These are phyloP conservation scores for Diglossa cyanea DNA, from an alignment of 2,797 vertebrate species.

Conservation along the genomic window DNA sequence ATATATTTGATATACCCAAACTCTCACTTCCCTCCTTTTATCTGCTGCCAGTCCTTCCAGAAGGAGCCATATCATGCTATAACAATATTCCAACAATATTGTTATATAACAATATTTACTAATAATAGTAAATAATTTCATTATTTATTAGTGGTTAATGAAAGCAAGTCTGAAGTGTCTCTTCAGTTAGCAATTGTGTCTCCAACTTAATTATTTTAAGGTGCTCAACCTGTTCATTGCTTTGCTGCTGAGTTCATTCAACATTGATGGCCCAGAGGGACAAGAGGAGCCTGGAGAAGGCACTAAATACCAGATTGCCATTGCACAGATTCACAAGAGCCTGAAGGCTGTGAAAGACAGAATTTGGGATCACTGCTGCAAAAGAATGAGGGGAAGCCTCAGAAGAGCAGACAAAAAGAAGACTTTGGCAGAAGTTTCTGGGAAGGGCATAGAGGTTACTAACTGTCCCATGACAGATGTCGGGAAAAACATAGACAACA, in stretches of 20 bases:
- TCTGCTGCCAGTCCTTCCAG: background rate
- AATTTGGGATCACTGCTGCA: constrained; percentile 51
- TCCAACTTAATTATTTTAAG: constrained; percentile 65
- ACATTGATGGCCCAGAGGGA: constrained; percentile 74
- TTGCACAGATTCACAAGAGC: constrained; percentile 76
- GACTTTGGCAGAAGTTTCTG: constrained; percentile 66
- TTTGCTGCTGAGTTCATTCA: constrained; percentile 91
- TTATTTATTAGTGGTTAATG: background rate
- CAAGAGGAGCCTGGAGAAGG: constrained; percentile 80
- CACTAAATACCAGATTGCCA: constrained; percentile 86
- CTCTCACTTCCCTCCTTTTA: background rate
- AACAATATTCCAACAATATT: background rate
- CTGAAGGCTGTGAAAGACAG: constrained; percentile 68
- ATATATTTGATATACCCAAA: background rate
- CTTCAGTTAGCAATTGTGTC: background rate
- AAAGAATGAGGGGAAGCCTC: background rate
- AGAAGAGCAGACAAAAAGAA: constrained; percentile 64
- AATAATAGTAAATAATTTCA: background rate
- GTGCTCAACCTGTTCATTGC: constrained; percentile 95
- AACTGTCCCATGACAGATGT: constrained; percentile 28
- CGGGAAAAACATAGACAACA: constrained; percentile 44
- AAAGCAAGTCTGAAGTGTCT: background rate
- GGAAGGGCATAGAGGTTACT: constrained; percentile 4
- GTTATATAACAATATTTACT: too few species aligned
- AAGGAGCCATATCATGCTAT: background rate